Evolutionary conservation across 1,140 invertebrate genomes (phyloP).

Genomic region (Magallana gigas): DNA sequence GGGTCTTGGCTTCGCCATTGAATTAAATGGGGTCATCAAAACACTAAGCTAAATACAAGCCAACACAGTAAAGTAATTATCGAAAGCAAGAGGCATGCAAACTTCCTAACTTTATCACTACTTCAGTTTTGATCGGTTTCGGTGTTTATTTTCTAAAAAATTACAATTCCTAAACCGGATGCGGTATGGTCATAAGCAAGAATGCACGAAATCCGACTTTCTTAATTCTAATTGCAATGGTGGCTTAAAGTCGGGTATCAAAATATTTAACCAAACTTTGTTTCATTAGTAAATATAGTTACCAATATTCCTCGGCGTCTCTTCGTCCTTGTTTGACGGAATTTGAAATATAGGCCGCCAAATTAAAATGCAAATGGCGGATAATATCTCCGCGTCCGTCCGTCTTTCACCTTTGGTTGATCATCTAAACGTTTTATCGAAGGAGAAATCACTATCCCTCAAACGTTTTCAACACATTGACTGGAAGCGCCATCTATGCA

Average conservation of each 20-base stretch:
- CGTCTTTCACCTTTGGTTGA: conserved; percentile 35
- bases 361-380: conserved; percentile 35
- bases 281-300: conserved; percentile 12
- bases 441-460: neutral
- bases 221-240: neutral
- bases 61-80: too few species aligned
- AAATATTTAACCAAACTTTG: neutral
- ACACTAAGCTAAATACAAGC: too few species aligned
- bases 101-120: neutral
- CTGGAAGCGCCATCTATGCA: neutral
- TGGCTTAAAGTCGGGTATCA: neutral
- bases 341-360: neutral
- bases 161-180: conserved; percentile 39
- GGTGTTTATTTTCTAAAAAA: conserved; percentile 13
- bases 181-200: neutral
- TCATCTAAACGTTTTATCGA: neutral
- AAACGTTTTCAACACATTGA: neutral
- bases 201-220: conserved; percentile 9
- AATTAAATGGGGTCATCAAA: neutral
- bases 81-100: neutral
- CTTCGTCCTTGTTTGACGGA: neutral
- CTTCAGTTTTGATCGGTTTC: neutral
- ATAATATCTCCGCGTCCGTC: conserved; percentile 38
- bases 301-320: neutral
- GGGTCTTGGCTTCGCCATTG: too few species aligned